Evolutionary conservation across 2,888 invertebrate genomes (phyloP), one percentile per base, ranked within the genome.

Genomic region (Drosophila antonietae): DNA sequence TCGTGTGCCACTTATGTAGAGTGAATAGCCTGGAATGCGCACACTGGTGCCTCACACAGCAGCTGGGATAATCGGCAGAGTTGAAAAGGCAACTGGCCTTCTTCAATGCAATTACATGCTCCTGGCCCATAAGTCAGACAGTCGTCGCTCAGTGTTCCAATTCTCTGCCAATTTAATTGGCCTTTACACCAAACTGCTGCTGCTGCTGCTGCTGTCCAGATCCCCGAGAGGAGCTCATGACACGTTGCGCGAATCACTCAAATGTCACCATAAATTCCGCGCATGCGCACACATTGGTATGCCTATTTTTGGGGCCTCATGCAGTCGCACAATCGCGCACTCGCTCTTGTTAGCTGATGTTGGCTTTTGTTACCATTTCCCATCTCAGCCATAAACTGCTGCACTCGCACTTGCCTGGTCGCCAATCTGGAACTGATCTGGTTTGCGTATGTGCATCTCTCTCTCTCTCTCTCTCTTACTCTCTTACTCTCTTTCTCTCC

Each of bases 221-320:
- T 78, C 74, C 76, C 78, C 73, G 55, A 62, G 73, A 83, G 73
- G 74, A 62, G 81, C 80, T 68, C 78, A 80, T 75, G 78, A 78
- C 90, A 86, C 87, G 83, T 86, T 83, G 86, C 75, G 73, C 88
- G 86, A 87, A 90, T 86, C 87, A 88, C 87, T 90, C 85, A 89
- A 86, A 89, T 89, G 90, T 90, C 89, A 89, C 90, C 90, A 89
- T 89, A 90, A 89, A 89, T 89, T 89, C 90, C 88, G 75, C 79
- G 75, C 89, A 86, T 89, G 89, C 90, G 90, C 87, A 90, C 89
- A 86, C 90, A 84, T 89, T 64, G 89, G 90, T 78, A 89, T 89
- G 89, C 79, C 84, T 83, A 82, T 84, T 88, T 89, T 86, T 82
- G 86, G 84, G 75, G 28, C 72, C 53, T 51, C 44, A 33, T 31